These are phyloP conservation scores for Lepidonotus clava DNA, from an alignment of 2,888 invertebrate genomes.

Conservation along the genomic window DNA sequence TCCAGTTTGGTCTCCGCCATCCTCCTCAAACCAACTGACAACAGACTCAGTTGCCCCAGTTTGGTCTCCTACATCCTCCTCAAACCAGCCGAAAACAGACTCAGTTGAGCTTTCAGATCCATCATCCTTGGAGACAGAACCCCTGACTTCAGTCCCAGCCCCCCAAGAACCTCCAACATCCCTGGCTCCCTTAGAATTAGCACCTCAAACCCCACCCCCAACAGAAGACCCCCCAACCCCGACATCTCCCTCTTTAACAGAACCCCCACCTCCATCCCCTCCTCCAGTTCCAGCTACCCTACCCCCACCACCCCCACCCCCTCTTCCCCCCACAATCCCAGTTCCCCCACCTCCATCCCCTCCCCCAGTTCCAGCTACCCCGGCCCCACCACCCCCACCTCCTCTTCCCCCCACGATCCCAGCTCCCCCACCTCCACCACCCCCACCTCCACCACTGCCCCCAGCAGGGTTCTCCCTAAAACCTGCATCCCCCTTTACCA, in stretches of 20 bases:
- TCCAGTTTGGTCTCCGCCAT: too few relatives aligned
- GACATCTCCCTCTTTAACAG: neutral
- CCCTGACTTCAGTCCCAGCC: too few relatives aligned
- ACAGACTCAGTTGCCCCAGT: too few relatives aligned
- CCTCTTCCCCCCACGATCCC: slow-evolving; percentile 23
- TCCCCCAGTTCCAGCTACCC: neutral
- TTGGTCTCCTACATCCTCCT: too few relatives aligned
- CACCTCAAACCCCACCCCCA: neutral
- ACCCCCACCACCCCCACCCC: neutral
- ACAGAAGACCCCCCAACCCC: neutral
- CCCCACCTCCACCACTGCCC: neutral
- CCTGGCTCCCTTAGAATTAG: neutral
- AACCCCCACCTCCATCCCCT: neutral
- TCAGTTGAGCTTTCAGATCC: too few relatives aligned
- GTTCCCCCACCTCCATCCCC: neutral
- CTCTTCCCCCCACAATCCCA: neutral
- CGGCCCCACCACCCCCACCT: slow-evolving; percentile 18
- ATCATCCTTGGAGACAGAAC: too few relatives aligned
- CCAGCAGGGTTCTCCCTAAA: neutral
- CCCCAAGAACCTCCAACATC: neutral
- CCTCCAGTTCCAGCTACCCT: neutral
- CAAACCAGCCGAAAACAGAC: too few relatives aligned
- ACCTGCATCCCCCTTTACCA: neutral
- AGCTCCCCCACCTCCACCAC: slow-evolving; percentile 14
- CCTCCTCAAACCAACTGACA: too few relatives aligned